A percentile compares a stretch with the other conserved stretches of the same genome.
Conservation (phyloP, 2,888 invertebrate genomes). For the Drosophila testacea region DNA sequence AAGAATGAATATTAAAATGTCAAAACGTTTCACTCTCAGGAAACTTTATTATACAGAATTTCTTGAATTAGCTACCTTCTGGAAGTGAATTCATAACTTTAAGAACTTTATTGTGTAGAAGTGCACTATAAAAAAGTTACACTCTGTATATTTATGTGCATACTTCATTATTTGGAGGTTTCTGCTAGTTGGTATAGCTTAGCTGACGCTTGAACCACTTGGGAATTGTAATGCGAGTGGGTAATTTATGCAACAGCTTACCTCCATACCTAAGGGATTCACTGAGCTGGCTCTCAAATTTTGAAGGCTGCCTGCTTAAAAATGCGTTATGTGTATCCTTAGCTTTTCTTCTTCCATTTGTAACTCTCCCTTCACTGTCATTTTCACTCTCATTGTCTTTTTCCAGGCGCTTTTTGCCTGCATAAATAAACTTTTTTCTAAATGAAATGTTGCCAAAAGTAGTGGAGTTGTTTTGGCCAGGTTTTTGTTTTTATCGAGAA, state of each 20-base stretch:
- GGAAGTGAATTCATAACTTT: too few relatives aligned
- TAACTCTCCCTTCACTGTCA: background rate
- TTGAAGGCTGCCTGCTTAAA: constrained; percentile 11
- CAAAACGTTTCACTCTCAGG: too few relatives aligned
- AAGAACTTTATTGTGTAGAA: too few relatives aligned
- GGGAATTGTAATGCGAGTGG: constrained; percentile 7
- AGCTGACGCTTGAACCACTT: constrained; percentile 2
- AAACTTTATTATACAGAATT: too few relatives aligned
- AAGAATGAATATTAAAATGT: too few relatives aligned
- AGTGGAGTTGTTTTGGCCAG: constrained; percentile 9
- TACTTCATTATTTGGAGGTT: background rate
- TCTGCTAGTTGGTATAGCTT: background rate
- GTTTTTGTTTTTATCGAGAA: constrained; percentile 38
- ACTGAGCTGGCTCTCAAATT: constrained; percentile 4
- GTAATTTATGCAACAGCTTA: constrained; percentile 19
- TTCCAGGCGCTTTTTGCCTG: constrained; percentile 19
- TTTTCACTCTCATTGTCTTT: background rate
- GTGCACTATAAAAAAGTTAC: background rate
- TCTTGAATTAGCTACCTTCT: too few relatives aligned
- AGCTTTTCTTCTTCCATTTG: background rate
- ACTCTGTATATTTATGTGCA: background rate
- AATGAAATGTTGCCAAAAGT: constrained; percentile 29
- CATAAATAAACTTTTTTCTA: constrained; percentile 56
- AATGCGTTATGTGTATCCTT: constrained; percentile 27
- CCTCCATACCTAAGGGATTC: constrained; percentile 1